Base-by-base conservation (phyloP, 1,140 invertebrate species). In the Ceratina japonica region DNA sequence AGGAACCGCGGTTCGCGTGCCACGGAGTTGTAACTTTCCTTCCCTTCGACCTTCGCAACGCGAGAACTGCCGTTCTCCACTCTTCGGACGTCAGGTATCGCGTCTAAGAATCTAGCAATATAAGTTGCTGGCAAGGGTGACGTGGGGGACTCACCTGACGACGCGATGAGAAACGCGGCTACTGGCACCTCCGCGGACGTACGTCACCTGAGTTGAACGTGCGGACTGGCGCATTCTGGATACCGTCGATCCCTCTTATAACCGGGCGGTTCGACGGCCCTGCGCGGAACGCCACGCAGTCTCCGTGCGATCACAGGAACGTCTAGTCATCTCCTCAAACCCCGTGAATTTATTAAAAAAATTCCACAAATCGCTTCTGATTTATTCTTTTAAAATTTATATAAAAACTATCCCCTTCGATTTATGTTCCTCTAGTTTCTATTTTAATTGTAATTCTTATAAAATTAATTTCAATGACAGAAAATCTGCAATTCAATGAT, bases 171-270 rank as follows among this genome's bases (percentile, higher is more conserved):
- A 15, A 51, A 59, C 52, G 51, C 49, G 49, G n/a, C 44, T 63
- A 51, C 73, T 54, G 44, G 76, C 83, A 86, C 85, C 73, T 80
- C 73, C 72, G 64, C 79, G 78, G n/a, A 59, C 52, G 75, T 70
- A 37, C 76, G 72, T 65, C 76, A 78, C 82, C 86, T 85, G 82
- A 59, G 37, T 80, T 64, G 82, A 73, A 87, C 64, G 86, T 86
- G 78, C 80, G 44, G 37, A 90, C 89, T 90, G 87, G 80, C 85
- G 82, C 78, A 81, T 81, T 80, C 81, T 31, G 74, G 75, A 66
- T 59, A 52, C 80, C 75, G 27, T 18, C 83, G 72, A 64, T 83
- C 72, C 87, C 87, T 88, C 88, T 89, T 90, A 90, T 89, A 90
- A 88, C 65, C 79, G 79, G 49, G 65, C 2, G n/a, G 59, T 63